These are phyloP conservation scores for Coptodon rendalli DNA, from an alignment of 2,113 vertebrate species.

Conservation along the genomic window DNA sequence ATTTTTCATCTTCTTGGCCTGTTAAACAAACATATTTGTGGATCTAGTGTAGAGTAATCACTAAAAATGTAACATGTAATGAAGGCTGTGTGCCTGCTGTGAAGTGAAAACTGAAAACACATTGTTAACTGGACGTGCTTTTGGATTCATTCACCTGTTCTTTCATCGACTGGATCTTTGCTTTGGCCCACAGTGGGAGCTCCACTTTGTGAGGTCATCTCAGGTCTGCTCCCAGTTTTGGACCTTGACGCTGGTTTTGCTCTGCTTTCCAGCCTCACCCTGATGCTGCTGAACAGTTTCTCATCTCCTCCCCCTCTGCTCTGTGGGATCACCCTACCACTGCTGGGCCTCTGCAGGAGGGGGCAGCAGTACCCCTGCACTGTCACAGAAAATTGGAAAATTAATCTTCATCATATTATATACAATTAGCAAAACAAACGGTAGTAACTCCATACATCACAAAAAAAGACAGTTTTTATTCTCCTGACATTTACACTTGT, in stretches of 20 bases:
- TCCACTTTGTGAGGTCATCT: background rate
- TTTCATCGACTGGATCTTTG: background rate
- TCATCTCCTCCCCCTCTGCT: background rate
- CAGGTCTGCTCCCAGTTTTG: background rate
- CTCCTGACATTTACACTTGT: background rate
- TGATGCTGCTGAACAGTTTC: background rate
- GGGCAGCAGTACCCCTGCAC: constrained; percentile 57
- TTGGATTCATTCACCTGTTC: background rate
- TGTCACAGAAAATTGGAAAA: background rate
- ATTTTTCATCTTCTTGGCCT: accelerated
- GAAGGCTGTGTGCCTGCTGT: background rate
- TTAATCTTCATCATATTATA: accelerated
- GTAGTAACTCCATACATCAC: background rate
- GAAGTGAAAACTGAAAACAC: background rate
- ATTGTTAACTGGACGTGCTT: accelerated
- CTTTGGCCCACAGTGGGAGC: background rate
- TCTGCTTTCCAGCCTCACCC: background rate
- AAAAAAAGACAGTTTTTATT: background rate
- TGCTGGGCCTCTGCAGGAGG: constrained; percentile 49
- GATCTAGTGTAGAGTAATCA: background rate
- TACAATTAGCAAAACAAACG: accelerated
- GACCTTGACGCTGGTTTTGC: background rate
- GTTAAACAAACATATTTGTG: background rate
- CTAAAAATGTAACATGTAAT: background rate
- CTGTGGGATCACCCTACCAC: background rate